Evolutionary conservation across 2,797 vertebrate genomes (phyloP).

Genomic region (Micrastur ruficollis): DNA sequence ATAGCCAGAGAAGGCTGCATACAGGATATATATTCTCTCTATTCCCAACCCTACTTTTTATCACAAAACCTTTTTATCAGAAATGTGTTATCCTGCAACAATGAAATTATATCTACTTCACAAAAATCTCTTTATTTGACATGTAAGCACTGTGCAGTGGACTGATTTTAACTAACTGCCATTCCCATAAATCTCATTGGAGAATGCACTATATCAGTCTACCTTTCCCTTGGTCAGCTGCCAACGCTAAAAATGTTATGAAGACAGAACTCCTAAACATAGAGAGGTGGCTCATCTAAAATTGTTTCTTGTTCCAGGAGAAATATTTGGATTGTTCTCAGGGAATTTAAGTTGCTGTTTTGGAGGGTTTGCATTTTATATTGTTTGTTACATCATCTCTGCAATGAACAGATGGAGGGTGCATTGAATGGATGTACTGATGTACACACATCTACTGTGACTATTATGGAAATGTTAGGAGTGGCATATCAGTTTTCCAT

Average conservation of each 20-base stretch:
- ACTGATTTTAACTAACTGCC: background rate
- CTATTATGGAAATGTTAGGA: background rate
- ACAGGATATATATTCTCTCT: background rate
- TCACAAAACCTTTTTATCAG: constrained; percentile 1
- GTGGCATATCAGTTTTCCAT: background rate
- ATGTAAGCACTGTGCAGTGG: background rate
- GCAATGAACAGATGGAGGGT: background rate
- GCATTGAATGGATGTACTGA: background rate
- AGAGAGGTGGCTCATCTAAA: background rate
- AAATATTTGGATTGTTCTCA: background rate
- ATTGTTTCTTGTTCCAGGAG: background rate
- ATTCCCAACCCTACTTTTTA: background rate
- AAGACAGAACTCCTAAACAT: background rate
- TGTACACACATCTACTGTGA: background rate
- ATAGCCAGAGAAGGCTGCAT: background rate
- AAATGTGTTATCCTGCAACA: background rate
- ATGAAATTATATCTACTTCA: background rate
- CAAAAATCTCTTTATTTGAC: background rate
- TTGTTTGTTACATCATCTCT: background rate
- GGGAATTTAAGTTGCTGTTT: background rate
- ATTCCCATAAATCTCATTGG: background rate
- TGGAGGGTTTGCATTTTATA: background rate
- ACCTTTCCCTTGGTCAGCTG: background rate
- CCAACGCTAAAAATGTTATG: background rate
- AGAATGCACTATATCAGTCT: background rate